phyloP scores from a whole-genome alignment of 2,113 vertebrate species.

The Arizona elegans region DNA sequence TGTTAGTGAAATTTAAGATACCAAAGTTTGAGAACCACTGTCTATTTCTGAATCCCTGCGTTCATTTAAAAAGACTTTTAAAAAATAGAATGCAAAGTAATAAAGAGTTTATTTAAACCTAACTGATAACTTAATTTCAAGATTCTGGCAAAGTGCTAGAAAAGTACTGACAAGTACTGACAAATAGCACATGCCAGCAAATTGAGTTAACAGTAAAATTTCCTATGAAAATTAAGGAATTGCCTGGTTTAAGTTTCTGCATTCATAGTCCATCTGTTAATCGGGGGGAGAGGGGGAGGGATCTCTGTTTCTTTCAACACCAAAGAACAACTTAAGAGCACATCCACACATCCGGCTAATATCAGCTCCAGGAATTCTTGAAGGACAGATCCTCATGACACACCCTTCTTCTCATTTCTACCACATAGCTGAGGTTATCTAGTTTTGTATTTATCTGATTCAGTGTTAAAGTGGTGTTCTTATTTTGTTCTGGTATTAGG shows the following conservation, averaged over 20 bases:
- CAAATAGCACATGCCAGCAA: neutral
- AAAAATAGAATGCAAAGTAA: neutral
- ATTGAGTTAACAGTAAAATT: neutral
- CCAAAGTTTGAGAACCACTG: neutral
- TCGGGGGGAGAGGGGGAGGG: fast-evolving
- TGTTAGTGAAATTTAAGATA: neutral
- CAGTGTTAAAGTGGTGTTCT: neutral
- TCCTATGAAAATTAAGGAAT: neutral
- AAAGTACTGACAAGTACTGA: neutral
- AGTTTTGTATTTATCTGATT: neutral
- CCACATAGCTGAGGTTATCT: neutral
- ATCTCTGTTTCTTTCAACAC: neutral
- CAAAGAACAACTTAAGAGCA: neutral
- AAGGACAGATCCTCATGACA: neutral
- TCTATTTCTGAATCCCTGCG: neutral
- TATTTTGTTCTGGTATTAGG: neutral
- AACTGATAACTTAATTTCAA: neutral
- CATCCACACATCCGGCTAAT: neutral
- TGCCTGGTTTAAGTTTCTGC: neutral
- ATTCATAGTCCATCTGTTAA: neutral
- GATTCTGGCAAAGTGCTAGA: neutral
- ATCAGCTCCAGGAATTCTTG: neutral
- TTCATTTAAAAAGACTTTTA: neutral
- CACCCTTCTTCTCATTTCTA: neutral
- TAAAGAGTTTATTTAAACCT: neutral